Conservation (phyloP, 2,797 vertebrate genomes). For the Xerus rutilus region DNA sequence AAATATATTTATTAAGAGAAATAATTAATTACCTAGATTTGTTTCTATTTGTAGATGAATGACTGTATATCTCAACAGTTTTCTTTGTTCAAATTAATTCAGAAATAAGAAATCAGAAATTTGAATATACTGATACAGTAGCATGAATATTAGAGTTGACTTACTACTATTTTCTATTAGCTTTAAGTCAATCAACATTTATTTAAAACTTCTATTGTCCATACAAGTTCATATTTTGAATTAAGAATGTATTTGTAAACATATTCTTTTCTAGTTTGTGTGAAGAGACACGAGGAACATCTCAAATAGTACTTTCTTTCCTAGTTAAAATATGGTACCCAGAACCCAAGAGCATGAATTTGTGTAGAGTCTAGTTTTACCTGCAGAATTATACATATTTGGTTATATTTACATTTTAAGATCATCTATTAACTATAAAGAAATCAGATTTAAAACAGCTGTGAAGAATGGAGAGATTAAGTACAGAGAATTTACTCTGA, state of each 20-base stretch:
- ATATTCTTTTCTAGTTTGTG: neutral
- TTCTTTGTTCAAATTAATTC: neutral
- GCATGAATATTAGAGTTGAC: neutral
- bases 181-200: neutral
- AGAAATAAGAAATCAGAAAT: neutral
- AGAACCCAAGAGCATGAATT: neutral
- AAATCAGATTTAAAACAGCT: neutral
- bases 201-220: neutral
- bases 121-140: neutral
- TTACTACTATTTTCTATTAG: neutral
- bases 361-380: neutral
- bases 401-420: neutral
- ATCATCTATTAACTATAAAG: neutral
- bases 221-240: neutral
- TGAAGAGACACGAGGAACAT: neutral
- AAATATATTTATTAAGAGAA: neutral
- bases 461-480: neutral
- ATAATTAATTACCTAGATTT: neutral
- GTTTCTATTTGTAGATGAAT: neutral
- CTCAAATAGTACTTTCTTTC: neutral
- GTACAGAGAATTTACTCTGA: neutral
- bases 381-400: neutral
- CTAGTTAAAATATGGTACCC: neutral
- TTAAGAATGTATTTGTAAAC: neutral
- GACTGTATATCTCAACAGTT: neutral